A percentile compares a stretch with the other conserved stretches of the same genome.
phyloP scores from a whole-genome alignment of 2,797 vertebrate species.

The Poliocrania exsul region DNA sequence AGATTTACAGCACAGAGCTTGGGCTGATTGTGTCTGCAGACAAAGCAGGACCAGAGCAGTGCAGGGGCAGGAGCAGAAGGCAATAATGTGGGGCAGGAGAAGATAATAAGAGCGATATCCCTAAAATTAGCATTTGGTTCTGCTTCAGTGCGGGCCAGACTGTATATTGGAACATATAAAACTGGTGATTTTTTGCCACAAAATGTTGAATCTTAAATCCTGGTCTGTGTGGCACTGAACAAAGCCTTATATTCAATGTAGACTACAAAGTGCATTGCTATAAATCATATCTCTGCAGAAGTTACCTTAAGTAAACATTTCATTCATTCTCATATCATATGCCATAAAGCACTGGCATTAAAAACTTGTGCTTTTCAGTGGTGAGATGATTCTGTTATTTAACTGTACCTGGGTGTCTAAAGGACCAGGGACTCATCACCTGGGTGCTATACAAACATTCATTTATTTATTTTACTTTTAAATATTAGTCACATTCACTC shows the following conservation, averaged over 20 bases:
- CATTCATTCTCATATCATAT: neutral
- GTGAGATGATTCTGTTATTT: conserved; percentile 18
- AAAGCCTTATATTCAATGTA: neutral
- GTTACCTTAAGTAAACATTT: conserved; percentile 14
- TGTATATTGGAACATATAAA: neutral
- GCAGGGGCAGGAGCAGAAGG: neutral
- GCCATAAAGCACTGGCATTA: neutral
- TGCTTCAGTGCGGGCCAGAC: neutral
- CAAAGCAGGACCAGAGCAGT: neutral
- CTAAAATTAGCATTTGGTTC: neutral
- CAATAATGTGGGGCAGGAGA: neutral
- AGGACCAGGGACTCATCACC: neutral
- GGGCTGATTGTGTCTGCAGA: neutral
- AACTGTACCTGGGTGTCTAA: neutral
- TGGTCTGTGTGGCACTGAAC: neutral
- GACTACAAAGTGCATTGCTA: neutral
- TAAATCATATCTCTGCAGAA: neutral
- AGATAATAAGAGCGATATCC: neutral
- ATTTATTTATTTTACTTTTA: conserved; percentile 13
- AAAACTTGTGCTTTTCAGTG: neutral
- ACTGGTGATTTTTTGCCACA: neutral
- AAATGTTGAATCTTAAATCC: neutral
- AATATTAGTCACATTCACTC: neutral
- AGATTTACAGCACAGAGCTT: neutral
- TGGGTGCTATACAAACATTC: neutral